A percentile compares a stretch with the other conserved stretches of the same genome.
Conservation (phyloP, 2,797 vertebrate species). For the Myotis pilosus region DNA sequence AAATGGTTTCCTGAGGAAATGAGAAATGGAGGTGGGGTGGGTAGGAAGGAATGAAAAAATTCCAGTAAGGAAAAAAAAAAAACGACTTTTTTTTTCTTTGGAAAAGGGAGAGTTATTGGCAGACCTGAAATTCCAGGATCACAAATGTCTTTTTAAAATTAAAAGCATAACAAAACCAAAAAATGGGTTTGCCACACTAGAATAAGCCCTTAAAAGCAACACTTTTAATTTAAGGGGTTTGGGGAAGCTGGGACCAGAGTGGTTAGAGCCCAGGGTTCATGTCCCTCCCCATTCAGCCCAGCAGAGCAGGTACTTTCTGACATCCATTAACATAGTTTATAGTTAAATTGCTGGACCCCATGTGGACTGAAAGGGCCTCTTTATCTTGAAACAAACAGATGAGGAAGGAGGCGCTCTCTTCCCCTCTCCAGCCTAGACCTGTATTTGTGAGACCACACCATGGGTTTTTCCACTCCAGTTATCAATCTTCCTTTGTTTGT, state of each 20-base stretch:
- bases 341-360: conserved; percentile 49
- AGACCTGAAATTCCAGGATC: conserved; percentile 38
- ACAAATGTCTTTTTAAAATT: background rate
- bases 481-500: conserved; percentile 63
- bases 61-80: conserved; percentile 72
- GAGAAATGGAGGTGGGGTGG: conserved; percentile 60
- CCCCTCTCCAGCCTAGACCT: background rate
- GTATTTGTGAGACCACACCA: conserved; percentile 19
- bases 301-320: conserved; percentile 54
- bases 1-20: conserved; percentile 67
- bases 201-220: background rate
- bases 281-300: background rate
- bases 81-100: conserved; percentile 44
- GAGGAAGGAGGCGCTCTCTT: conserved; percentile 25
- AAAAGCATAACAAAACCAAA: background rate
- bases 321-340: conserved; percentile 35
- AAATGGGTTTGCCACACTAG: background rate
- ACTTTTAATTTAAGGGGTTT: background rate
- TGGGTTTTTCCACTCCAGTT: conserved; percentile 68
- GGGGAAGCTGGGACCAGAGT: background rate
- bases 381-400: conserved; percentile 73
- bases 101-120: conserved; percentile 9
- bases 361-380: conserved; percentile 56
- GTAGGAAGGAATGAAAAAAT: conserved; percentile 77
- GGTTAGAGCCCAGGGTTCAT: background rate